Conservation (phyloP, 1,140 invertebrate species). For the Drosophila bocki region DNA sequence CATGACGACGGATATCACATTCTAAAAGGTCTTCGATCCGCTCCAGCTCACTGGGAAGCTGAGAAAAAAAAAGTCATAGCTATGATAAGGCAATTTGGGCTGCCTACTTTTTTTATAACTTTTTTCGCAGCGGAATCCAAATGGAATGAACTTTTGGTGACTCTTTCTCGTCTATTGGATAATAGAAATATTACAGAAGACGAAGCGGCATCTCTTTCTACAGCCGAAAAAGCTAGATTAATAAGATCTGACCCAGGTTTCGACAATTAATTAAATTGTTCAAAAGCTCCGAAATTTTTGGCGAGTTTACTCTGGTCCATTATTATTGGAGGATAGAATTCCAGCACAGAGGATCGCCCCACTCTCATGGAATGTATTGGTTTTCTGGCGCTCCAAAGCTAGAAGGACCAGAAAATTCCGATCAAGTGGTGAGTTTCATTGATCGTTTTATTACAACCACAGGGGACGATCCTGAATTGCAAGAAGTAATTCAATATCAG, state of each 20-base stretch:
- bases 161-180: neutral
- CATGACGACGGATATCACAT: neutral
- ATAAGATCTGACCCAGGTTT: neutral
- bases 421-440: no score
- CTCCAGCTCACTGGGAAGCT: neutral
- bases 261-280: neutral
- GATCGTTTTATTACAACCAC: no score
- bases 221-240: neutral
- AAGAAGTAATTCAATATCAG: no score
- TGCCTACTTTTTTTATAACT: neutral
- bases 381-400: no score
- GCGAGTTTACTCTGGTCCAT: no score
- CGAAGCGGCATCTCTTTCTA: neutral
- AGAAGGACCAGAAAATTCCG: no score
- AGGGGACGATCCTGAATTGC: no score
- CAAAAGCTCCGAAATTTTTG: neutral
- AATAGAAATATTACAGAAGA: neutral
- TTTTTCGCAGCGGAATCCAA: neutral
- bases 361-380: no score
- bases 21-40: neutral
- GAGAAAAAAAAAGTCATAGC: neutral
- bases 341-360: no score
- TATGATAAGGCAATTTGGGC: neutral
- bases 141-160: neutral
- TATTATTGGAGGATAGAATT: no score